These are phyloP conservation scores for Coreius guichenoti DNA, from an alignment of 2,797 vertebrate species.

Conservation along the genomic window DNA sequence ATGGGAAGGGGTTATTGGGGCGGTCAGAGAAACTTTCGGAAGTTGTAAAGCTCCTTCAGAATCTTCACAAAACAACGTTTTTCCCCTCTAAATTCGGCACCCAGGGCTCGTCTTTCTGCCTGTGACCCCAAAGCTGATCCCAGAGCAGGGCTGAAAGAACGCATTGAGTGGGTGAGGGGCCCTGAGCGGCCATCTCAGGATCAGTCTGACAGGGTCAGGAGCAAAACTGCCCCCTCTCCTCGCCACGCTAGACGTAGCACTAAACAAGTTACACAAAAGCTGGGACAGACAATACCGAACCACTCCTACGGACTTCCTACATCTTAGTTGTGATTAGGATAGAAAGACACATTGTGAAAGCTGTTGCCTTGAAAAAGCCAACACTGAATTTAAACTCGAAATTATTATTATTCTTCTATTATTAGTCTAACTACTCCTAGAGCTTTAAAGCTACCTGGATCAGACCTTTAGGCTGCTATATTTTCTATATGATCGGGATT, in stretches of 20 bases:
- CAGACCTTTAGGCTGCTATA: not conserved
- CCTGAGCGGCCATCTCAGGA: conserved; percentile 76
- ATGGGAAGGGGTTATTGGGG: conserved; percentile 42
- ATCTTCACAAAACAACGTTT: conserved; percentile 76
- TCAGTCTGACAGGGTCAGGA: conserved; percentile 69
- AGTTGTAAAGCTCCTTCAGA: conserved; percentile 71
- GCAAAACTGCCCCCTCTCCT: conserved; percentile 55
- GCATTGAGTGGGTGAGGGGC: conserved; percentile 77
- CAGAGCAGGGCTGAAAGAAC: conserved; percentile 77
- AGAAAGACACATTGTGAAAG: not conserved
- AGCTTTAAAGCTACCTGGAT: not conserved
- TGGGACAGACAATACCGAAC: conserved; percentile 67
- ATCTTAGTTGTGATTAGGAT: not conserved
- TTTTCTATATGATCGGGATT: not conserved
- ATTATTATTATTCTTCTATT: not conserved
- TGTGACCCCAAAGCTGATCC: conserved; percentile 75
- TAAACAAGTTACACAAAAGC: conserved; percentile 74
- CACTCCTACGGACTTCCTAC: conserved; percentile 61
- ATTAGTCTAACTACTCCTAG: not conserved
- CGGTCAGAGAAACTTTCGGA: conserved; percentile 61
- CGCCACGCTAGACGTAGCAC: conserved; percentile 69
- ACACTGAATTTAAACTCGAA: not conserved
- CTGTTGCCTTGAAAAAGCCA: not conserved
- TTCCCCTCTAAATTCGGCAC: conserved; percentile 73
- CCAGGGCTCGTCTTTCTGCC: conserved; percentile 74